Base-by-base conservation (phyloP, 2,797 vertebrate species). In the Pygocentrus nattereri region DNA sequence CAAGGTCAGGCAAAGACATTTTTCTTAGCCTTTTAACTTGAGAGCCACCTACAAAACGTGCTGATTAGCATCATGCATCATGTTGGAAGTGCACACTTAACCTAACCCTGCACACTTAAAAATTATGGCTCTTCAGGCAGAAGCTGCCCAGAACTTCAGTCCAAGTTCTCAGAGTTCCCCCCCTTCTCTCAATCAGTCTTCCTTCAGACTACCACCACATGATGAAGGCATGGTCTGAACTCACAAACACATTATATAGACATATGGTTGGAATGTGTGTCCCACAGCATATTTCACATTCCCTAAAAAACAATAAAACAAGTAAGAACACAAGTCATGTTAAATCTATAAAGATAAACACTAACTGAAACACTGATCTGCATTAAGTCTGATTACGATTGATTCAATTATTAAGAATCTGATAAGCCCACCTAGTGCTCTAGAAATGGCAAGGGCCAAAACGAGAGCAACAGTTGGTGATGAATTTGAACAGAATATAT, bases 331-430 rank as follows among this genome's bases (percentile, higher is more conserved):
- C 19, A 50, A 16, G 50, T 23, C 15, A 31, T n/a, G 44, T 50
- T 62, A 31, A 68, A 47, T 18, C 44, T 56, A 56, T 18, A 34
- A 67, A 68, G 41, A 72, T 68, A 16, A 10, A 74, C 8, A 64
- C 65, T 85, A 41, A 80, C 67, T 76, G 12, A 74, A 70, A 78
- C n/a, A 75, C 16, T 71, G 61, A 58, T 79, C 34, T 74, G 64
- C 31, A 78, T 74, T 59, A 38, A 11, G 34, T 71, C 56, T 78
- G 50, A 82, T 80, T 74, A 80, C 19, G 41, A 74, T 79, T 27
- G 13, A 54, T 70, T 64, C 11, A 34, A 78, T 78, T 70, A 67
- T 70, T 23, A 61, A 30, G 21, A 78, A 61, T 81, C 71, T 59
- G 30, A 65, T 34, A 70, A 62, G 34, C 30, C 16, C 76, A 67